Evolutionary conservation across 53 echinoderm and acorn worm species (phyloP).

Genomic region (Henricia sp.): DNA sequence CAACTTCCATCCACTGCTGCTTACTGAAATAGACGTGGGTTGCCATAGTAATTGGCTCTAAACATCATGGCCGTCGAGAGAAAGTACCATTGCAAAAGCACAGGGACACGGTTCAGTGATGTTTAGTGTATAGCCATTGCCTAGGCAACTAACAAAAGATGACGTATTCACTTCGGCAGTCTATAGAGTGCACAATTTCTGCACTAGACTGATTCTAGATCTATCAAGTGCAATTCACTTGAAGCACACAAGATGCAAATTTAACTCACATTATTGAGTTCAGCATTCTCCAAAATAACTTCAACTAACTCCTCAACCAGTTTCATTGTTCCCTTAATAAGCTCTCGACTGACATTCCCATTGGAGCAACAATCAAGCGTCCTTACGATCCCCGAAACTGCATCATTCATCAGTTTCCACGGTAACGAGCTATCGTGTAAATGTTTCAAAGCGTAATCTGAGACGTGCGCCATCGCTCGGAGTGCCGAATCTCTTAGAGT

Average conservation of each 20-base stretch:
- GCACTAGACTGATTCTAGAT: background rate
- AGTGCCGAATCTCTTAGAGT: conserved; percentile 4
- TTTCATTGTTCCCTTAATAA: background rate
- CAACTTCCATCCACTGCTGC: background rate
- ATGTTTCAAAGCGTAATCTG: background rate
- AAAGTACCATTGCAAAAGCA: too few relatives aligned
- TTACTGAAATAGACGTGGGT: background rate
- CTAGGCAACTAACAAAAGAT: too few relatives aligned
- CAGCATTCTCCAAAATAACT: conserved; percentile 3
- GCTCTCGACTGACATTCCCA: conserved; percentile 9
- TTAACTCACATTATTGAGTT: conserved; percentile 57
- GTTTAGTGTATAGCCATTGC: too few relatives aligned
- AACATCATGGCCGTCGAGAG: too few relatives aligned
- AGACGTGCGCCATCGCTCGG: conserved; percentile 5
- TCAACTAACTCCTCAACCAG: conserved; percentile 27
- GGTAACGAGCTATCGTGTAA: conserved; percentile 31
- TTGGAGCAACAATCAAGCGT: conserved; percentile 3
- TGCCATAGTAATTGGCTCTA: too few relatives aligned
- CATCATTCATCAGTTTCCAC: conserved; percentile 53
- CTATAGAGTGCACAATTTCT: background rate
- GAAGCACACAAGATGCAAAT: background rate
- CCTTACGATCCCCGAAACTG: conserved; percentile 27
- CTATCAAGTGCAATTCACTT: background rate
- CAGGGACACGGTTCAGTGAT: too few relatives aligned
- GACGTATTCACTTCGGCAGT: too few relatives aligned